These are phyloP conservation scores for Melanchra persicariae DNA, from an alignment of 2,888 invertebrate genomes.

Conservation along the genomic window DNA sequence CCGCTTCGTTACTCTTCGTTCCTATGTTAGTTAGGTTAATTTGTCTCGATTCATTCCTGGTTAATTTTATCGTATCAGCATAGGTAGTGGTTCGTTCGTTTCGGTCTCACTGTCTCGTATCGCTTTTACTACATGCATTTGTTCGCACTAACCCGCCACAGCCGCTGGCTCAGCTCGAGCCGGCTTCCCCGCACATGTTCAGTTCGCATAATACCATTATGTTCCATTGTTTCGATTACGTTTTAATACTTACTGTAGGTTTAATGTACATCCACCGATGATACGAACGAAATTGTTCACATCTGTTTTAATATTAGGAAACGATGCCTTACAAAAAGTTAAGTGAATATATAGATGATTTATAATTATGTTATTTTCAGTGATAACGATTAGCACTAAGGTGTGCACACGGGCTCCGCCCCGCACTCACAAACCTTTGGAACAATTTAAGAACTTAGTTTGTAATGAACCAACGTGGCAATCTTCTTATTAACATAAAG, in stretches of 20 bases:
- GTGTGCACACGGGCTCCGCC: slow-evolving; percentile 80
- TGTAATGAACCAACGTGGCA: slow-evolving; percentile 89
- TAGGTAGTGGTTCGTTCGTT: slow-evolving; percentile 73
- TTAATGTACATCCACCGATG: slow-evolving; percentile 88
- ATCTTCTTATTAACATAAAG: slow-evolving; percentile 90
- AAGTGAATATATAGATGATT: slow-evolving; percentile 89
- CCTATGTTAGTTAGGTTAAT: slow-evolving; percentile 89
- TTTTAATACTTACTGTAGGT: slow-evolving; percentile 81
- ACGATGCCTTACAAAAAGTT: slow-evolving; percentile 89
- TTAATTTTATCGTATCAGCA: slow-evolving; percentile 68
- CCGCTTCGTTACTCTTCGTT: slow-evolving; percentile 81
- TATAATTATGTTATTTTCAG: slow-evolving; percentile 89
- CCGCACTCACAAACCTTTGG: slow-evolving; percentile 85
- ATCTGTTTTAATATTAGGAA: slow-evolving; percentile 89
- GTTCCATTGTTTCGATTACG: slow-evolving; percentile 78
- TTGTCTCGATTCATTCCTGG: slow-evolving; percentile 87
- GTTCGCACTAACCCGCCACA: slow-evolving; percentile 63
- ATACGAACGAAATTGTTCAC: slow-evolving; percentile 83
- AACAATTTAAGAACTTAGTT: slow-evolving; percentile 90
- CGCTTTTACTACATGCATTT: slow-evolving; percentile 62
- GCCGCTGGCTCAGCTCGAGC: slow-evolving; percentile 33
- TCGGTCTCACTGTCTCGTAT: slow-evolving; percentile 72
- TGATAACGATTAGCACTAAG: slow-evolving; percentile 87
- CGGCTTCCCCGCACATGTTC: slow-evolving; percentile 65
- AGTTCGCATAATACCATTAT: slow-evolving; percentile 73